Percentiles rank a stretch among this genome's conserved stretches.
phyloP scores from a whole-genome alignment of 2,113 vertebrate genomes.

The Platysternon megacephalum region DNA sequence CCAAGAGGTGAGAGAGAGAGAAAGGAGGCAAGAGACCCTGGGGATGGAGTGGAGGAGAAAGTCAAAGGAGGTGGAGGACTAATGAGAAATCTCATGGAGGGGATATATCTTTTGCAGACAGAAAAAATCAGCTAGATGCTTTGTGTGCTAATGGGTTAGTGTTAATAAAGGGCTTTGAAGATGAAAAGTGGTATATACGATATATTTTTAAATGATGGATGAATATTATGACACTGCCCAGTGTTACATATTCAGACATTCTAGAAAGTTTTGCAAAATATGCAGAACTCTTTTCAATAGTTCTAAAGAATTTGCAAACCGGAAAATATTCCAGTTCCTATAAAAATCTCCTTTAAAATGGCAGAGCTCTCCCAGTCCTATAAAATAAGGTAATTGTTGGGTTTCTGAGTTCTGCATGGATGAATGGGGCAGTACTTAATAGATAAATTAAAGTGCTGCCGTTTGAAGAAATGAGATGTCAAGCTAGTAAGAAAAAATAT shows the following conservation, averaged over 20 bases:
- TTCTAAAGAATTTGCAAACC: background rate
- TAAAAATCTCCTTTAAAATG: background rate
- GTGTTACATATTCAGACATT: no score
- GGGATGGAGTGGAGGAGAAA: background rate
- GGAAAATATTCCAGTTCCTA: background rate
- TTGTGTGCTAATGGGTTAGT: background rate
- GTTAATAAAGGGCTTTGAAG: background rate
- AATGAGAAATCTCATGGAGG: background rate
- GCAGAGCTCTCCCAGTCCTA: background rate
- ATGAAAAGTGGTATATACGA: background rate
- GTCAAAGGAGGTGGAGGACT: background rate
- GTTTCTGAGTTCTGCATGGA: background rate
- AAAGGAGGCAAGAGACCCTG: background rate
- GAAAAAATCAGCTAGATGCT: background rate
- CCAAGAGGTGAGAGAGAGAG: background rate
- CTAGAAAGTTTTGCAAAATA: background rate
- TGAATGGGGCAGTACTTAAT: background rate
- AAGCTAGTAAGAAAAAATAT: background rate
- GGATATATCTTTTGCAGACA: background rate
- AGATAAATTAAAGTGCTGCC: background rate
- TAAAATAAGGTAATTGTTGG: background rate
- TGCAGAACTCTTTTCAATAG: background rate
- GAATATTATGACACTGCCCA: background rate
- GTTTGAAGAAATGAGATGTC: background rate
- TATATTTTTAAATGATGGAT: background rate